Conservation (phyloP, 2,888 invertebrate species). For the Parapristionchus giblindavisi region DNA sequence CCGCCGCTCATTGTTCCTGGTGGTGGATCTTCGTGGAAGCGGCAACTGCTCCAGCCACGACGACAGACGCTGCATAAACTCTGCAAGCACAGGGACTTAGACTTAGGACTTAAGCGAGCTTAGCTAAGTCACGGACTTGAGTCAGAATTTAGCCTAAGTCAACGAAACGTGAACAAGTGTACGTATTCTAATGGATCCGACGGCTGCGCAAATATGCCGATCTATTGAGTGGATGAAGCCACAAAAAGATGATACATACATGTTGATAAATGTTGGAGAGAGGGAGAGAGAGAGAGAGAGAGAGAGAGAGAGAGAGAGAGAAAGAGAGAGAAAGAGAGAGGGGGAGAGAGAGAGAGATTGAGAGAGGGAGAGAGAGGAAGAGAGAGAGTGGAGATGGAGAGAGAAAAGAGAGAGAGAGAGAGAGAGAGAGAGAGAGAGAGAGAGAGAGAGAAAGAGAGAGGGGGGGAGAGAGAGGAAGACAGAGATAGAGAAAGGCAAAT, state of each 20-base stretch:
- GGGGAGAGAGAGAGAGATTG: not conserved
- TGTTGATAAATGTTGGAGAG: conserved; percentile 5
- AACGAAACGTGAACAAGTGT: no score
- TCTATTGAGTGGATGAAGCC: not conserved
- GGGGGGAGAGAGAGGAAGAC: no score
- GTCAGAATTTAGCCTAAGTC: no score
- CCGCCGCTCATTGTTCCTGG: not conserved
- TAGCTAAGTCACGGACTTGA: no score
- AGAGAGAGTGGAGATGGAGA: not conserved
- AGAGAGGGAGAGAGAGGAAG: conserved; percentile 3
- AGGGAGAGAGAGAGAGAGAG: not conserved
- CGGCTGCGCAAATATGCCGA: no score
- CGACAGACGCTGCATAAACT: conserved; percentile 38
- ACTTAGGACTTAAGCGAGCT: not conserved
- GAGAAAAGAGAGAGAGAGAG: not conserved
- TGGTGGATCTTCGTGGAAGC: not conserved
- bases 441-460: conserved; percentile 15
- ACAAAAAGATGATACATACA: not conserved
- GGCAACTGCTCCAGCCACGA: conserved; percentile 36
- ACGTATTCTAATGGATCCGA: no score
- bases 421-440: conserved; percentile 10
- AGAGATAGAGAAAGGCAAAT: no score
- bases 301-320: not conserved
- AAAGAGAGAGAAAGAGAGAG: conserved; percentile 23
- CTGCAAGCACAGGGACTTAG: not conserved